These are phyloP conservation scores for Lithobius niger DNA, from an alignment of 1,140 invertebrate genomes.

Conservation along the genomic window DNA sequence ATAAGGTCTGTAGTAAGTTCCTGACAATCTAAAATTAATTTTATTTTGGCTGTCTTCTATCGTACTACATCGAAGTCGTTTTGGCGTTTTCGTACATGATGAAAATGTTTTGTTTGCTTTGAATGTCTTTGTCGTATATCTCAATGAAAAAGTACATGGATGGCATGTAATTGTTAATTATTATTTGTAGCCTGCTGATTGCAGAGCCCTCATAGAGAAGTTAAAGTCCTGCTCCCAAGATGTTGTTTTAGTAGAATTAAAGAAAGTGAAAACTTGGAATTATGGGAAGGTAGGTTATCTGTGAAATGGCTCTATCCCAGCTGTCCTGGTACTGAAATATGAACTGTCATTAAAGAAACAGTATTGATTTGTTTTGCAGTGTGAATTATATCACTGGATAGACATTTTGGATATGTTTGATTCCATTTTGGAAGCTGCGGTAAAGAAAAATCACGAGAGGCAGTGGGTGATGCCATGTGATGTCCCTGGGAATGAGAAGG, in stretches of 20 bases:
- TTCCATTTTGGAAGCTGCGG: slow-evolving; percentile 60
- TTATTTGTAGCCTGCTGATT: slow-evolving; percentile 55
- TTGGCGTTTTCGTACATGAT: too few species aligned
- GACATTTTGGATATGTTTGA: slow-evolving; percentile 75
- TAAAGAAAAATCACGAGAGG: slow-evolving; percentile 45
- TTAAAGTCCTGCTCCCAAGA: slow-evolving; percentile 51
- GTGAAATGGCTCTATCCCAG: too few species aligned
- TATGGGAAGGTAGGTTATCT: slow-evolving; percentile 51
- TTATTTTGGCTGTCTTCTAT: too few species aligned
- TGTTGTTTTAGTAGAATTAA: slow-evolving; percentile 52
- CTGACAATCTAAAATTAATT: too few species aligned
- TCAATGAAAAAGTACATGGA: too few species aligned
- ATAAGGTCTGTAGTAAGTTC: too few species aligned
- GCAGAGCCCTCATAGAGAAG: slow-evolving; percentile 62
- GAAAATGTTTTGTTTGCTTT: slow-evolving; percentile 12
- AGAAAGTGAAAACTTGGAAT: slow-evolving; percentile 67
- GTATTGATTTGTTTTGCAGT: slow-evolving; percentile 37
- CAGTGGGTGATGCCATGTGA: slow-evolving; percentile 69
- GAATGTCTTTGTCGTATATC: too few species aligned
- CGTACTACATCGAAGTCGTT: too few species aligned
- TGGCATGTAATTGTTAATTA: slow-evolving; percentile 10
- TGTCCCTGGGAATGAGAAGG: slow-evolving; percentile 47
- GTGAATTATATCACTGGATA: slow-evolving; percentile 81
- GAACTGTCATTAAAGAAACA: too few species aligned
- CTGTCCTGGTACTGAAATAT: too few species aligned